These are phyloP conservation scores for Xenentodon cancila DNA, from an alignment of 2,797 vertebrate genomes.

Conservation along the genomic window DNA sequence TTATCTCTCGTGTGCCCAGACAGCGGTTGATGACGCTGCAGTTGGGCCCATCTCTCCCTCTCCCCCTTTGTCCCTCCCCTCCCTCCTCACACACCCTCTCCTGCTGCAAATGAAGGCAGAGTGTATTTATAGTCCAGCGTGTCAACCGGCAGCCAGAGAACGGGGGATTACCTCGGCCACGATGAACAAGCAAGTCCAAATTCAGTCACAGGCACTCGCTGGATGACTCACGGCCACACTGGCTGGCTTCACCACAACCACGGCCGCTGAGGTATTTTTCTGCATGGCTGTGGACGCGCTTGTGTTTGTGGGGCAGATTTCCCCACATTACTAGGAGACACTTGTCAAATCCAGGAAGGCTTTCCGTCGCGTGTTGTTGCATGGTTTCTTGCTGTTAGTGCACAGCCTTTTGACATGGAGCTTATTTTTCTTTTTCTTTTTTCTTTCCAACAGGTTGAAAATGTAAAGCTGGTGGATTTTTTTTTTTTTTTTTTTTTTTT, in stretches of 20 bases:
- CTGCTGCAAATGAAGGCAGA: slow-evolving; percentile 64
- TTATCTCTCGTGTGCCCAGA: slow-evolving; percentile 61
- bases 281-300: background rate
- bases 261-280: slow-evolving; percentile 50
- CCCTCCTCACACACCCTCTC: slow-evolving; percentile 19
- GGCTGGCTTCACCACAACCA: slow-evolving; percentile 44
- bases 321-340: background rate
- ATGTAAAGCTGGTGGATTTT: too few species aligned
- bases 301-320: slow-evolving; percentile 18
- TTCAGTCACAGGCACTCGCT: slow-evolving; percentile 67
- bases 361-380: background rate
- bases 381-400: too few species aligned
- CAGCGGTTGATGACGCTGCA: slow-evolving; percentile 74
- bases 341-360: slow-evolving; percentile 18
- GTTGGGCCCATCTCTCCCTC: slow-evolving; percentile 39
- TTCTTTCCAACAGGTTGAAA: too few species aligned
- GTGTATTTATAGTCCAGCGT: slow-evolving; percentile 82
- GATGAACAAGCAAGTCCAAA: slow-evolving; percentile 71
- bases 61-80: slow-evolving; percentile 5
- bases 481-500: too few species aligned
- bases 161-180: slow-evolving; percentile 80
- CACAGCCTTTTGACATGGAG: too few species aligned
- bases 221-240: slow-evolving; percentile 71
- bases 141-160: slow-evolving; percentile 72
- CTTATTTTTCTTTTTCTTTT: too few species aligned